Conservation (phyloP, 1,140 invertebrate genomes). For the Drosophila kikkawai region DNA sequence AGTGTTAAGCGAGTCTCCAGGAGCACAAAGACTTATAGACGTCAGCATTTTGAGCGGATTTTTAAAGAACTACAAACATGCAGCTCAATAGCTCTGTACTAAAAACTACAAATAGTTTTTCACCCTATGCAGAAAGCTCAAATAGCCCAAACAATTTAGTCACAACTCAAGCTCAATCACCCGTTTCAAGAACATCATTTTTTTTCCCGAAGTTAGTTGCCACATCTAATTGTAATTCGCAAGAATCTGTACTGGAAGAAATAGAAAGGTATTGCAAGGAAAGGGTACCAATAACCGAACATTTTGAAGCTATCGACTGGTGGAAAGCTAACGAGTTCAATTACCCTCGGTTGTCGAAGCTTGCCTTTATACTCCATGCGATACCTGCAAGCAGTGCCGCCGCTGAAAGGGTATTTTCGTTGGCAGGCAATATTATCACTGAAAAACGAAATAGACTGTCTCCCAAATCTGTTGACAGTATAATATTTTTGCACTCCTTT, state of each 20-base stretch:
- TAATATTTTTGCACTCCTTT: too few species aligned
- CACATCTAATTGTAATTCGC: too few species aligned
- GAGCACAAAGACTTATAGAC: background rate
- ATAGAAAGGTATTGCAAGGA: background rate
- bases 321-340: too few species aligned
- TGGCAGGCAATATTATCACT: too few species aligned
- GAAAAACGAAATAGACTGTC: too few species aligned
- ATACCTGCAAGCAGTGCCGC: too few species aligned
- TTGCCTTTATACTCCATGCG: too few species aligned
- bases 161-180: background rate
- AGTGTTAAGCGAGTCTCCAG: background rate
- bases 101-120: background rate
- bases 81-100: background rate
- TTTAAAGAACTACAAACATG: too few species aligned
- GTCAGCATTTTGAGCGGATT: background rate
- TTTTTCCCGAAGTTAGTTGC: background rate
- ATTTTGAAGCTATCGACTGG: background rate
- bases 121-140: background rate
- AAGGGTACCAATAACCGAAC: background rate
- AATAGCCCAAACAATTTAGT: background rate
- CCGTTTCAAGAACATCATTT: background rate
- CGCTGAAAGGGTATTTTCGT: too few species aligned
- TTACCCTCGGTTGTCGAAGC: too few species aligned
- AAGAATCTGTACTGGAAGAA: background rate
- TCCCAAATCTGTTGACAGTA: too few species aligned